A percentile compares a stretch with the other conserved stretches of the same genome.
These are phyloP conservation scores for Cylindroiulus punctatus DNA, from an alignment of 2,888 invertebrate species.

Conservation along the genomic window DNA sequence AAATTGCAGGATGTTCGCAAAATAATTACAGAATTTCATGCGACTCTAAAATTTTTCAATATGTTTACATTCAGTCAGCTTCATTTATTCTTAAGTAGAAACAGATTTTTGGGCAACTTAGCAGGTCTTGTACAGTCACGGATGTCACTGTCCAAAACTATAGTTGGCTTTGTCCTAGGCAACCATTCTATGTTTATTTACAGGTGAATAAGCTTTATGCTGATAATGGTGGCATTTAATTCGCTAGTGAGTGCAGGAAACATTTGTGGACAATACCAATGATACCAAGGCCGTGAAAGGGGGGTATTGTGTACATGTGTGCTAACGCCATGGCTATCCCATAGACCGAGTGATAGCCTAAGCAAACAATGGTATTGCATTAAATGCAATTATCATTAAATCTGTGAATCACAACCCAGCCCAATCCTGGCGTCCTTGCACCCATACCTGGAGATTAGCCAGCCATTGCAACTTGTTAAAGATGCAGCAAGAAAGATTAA, in stretches of 20 bases:
- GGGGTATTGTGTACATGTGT: not conserved
- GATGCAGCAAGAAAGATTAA: not conserved
- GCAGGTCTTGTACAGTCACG: not conserved
- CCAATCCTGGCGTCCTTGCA: conserved; percentile 31
- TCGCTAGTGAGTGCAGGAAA: too few relatives aligned
- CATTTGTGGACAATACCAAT: not conserved
- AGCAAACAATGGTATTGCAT: not conserved
- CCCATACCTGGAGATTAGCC: not conserved
- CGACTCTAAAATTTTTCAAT: too few relatives aligned
- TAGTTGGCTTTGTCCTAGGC: too few relatives aligned
- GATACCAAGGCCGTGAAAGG: not conserved
- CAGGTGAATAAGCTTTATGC: not conserved
- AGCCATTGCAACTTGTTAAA: not conserved
- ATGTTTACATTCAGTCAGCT: too few relatives aligned
- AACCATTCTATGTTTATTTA: not conserved
- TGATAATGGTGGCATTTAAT: not conserved
- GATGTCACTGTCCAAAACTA: not conserved
- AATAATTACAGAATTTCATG: too few relatives aligned
- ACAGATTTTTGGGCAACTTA: not conserved
- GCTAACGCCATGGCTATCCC: not conserved
- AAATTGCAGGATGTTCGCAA: too few relatives aligned
- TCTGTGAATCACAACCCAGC: conserved; percentile 20
- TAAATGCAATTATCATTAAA: conserved; percentile 9
- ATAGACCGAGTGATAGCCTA: not conserved
- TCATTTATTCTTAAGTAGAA: too few relatives aligned